Percentiles rank a stretch among this genome's conserved stretches.
These are phyloP conservation scores for Pangasius krempfi DNA, from an alignment of 2,797 vertebrate species.

Conservation along the genomic window DNA sequence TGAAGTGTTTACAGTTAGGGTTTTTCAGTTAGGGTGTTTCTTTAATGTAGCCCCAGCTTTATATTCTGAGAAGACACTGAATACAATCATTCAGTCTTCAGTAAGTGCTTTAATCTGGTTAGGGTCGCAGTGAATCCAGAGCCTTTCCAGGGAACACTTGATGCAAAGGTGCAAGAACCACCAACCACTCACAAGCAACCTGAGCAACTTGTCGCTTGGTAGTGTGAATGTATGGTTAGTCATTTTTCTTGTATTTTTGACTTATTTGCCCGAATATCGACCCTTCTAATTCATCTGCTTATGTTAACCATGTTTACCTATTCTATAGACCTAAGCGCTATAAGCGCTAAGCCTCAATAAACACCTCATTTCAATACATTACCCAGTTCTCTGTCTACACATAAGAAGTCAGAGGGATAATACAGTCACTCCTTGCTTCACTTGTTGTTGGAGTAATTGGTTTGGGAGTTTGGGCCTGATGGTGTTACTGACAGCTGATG, in stretches of 20 bases:
- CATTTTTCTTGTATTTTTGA: background rate
- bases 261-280: background rate
- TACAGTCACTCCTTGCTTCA: conserved; percentile 17
- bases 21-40: background rate
- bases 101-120: background rate
- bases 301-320: background rate
- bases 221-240: background rate
- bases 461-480: conserved; percentile 30
- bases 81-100: background rate
- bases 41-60: background rate
- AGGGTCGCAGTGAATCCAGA: background rate
- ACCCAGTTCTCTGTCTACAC: background rate
- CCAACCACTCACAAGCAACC: background rate
- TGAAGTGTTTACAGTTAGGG: background rate
- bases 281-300: background rate
- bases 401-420: background rate
- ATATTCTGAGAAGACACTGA: background rate
- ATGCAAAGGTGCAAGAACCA: too few species aligned
- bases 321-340: background rate
- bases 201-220: background rate
- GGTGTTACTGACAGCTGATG: conserved; percentile 25
- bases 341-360: background rate
- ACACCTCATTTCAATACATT: background rate
- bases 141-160: background rate
- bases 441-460: conserved; percentile 38